Evolutionary conservation across 2,113 vertebrate species (phyloP).

Genomic region (Dascyllus trimaculatus): DNA sequence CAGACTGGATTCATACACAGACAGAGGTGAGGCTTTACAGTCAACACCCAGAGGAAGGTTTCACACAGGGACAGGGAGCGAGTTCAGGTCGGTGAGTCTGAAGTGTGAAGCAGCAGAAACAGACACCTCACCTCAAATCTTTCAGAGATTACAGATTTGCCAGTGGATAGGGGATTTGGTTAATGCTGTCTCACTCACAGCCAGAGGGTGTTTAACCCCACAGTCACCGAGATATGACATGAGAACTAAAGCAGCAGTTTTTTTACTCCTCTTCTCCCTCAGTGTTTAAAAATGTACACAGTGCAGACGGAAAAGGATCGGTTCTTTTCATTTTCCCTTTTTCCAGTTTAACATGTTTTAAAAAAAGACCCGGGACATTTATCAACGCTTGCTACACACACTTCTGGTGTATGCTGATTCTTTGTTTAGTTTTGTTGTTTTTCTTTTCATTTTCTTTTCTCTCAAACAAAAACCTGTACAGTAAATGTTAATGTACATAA

Average conservation of each 20-base stretch:
- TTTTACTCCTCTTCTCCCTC: constrained; percentile 28
- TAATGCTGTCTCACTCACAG: constrained; percentile 35
- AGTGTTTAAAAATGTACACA: constrained; percentile 39
- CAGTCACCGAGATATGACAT: constrained; percentile 47
- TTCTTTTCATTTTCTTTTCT: background rate
- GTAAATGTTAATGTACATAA: constrained; percentile 87
- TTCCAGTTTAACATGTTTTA: constrained; percentile 60
- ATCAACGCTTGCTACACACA: constrained; percentile 60
- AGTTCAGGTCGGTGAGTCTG: constrained; percentile 34
- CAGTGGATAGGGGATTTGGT: constrained; percentile 56
- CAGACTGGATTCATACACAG: constrained; percentile 41
- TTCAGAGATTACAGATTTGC: constrained; percentile 51
- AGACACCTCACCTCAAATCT: constrained; percentile 60
- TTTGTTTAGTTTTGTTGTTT: constrained; percentile 17
- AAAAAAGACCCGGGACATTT: constrained; percentile 60
- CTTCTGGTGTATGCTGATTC: constrained; percentile 58
- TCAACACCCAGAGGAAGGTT: constrained; percentile 46
- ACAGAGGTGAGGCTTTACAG: constrained; percentile 35
- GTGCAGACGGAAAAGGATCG: constrained; percentile 40
- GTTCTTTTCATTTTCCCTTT: constrained; percentile 37
- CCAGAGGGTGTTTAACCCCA: constrained; percentile 46
- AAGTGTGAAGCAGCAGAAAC: constrained; percentile 47
- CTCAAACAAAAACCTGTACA: constrained; percentile 78
- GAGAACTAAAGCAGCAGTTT: constrained; percentile 47
- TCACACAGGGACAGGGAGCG: constrained; percentile 34